Conservation (phyloP, 2,797 vertebrate species). For the Diplodus sargus region DNA sequence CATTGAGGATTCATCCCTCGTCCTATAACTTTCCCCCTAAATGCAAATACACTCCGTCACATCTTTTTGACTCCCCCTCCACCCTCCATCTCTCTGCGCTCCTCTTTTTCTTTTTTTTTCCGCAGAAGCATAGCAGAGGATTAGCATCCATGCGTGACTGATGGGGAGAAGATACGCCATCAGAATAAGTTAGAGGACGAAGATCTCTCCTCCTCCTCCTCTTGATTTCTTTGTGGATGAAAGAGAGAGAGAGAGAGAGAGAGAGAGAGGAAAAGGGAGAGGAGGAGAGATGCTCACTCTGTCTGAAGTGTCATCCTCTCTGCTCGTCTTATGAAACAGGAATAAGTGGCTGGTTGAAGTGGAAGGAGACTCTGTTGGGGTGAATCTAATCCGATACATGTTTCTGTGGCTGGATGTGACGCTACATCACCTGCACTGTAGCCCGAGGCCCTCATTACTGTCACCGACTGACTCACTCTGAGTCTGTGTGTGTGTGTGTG, state of each 20-base stretch:
- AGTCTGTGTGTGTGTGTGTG: conserved; percentile 8
- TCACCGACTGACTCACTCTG: conserved; percentile 52
- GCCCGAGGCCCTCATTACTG: conserved; percentile 72
- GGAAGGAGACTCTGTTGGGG: conserved; percentile 67
- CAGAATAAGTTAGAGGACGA: conserved; percentile 79
- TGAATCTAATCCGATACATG: conserved; percentile 73
- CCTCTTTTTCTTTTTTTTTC: conserved; percentile 21
- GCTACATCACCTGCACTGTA: conserved; percentile 67
- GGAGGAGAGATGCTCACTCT: conserved; percentile 16
- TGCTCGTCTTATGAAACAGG: conserved; percentile 64
- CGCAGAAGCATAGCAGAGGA: conserved; percentile 75
- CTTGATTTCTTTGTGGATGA: conserved; percentile 63
- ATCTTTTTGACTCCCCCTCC: conserved; percentile 70
- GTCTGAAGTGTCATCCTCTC: conserved; percentile 72
- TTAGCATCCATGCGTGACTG: conserved; percentile 83
- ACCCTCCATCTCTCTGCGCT: conserved; percentile 30
- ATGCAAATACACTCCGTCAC: conserved; percentile 80
- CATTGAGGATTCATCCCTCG: conserved; percentile 71
- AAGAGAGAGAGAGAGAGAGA: neutral
- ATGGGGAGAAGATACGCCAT: conserved; percentile 81
- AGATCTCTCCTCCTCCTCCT: conserved; percentile 55
- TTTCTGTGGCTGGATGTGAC: conserved; percentile 66
- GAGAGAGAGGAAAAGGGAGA: conserved; percentile 12
- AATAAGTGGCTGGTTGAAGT: conserved; percentile 75
- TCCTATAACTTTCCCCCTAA: conserved; percentile 67